phyloP scores from a whole-genome alignment of 2,888 invertebrate species.

The Xanthorhoe designata region DNA sequence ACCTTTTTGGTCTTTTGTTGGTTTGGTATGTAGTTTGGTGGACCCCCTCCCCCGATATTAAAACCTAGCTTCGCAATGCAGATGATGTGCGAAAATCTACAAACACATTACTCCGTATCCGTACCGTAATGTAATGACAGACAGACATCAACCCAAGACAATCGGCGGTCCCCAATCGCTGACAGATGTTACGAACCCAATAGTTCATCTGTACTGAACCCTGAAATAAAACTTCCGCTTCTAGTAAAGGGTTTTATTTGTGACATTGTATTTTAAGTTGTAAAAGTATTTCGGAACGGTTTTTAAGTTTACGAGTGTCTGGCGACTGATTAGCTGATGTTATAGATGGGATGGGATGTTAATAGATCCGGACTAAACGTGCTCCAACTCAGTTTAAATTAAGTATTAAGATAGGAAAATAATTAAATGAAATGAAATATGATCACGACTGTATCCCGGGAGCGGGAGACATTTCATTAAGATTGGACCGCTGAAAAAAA shows the following conservation, averaged over 20 bases:
- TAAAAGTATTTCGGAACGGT: background rate
- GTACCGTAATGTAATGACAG: background rate
- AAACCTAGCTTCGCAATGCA: no score
- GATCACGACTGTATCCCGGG: no score
- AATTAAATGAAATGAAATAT: no score
- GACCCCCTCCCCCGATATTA: no score
- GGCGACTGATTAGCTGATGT: background rate
- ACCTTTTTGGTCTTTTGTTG: no score
- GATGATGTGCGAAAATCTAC: no score
- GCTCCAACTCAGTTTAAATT: no score
- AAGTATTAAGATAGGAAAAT: no score
- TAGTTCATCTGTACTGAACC: constrained; percentile 19
- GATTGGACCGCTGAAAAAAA: no score
- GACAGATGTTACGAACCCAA: constrained; percentile 18
- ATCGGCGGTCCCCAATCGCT: constrained; percentile 5
- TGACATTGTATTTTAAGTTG: background rate
- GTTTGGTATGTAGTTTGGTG: no score
- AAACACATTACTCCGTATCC: no score
- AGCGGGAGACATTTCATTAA: no score
- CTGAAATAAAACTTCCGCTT: constrained; percentile 16
- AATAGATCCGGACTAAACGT: background rate
- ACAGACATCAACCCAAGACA: background rate
- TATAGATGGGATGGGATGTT: background rate
- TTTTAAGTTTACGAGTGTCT: background rate
- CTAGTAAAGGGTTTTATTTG: constrained; percentile 12